Percentiles rank a stretch among this genome's conserved stretches.
Conservation (phyloP, 2,888 invertebrate genomes). For the Drosophila prolongata region DNA sequence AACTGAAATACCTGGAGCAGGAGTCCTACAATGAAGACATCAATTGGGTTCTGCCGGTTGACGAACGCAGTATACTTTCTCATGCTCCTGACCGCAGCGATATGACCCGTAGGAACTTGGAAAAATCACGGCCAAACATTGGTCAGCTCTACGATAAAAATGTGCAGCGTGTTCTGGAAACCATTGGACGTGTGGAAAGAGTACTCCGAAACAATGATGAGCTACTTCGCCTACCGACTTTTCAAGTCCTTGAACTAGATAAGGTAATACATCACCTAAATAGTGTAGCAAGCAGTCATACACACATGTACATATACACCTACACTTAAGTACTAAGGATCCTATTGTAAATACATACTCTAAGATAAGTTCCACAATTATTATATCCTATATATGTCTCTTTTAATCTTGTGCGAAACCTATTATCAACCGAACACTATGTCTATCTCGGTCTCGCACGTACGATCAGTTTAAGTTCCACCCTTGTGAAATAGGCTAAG, state of each 20-base stretch:
- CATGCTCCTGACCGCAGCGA: slow-evolving; percentile 66
- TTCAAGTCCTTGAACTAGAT: slow-evolving; percentile 38
- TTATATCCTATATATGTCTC: no score
- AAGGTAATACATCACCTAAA: slow-evolving; percentile 12
- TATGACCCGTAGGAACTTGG: slow-evolving; percentile 57
- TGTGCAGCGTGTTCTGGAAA: slow-evolving; percentile 52
- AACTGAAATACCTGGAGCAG: slow-evolving; percentile 54
- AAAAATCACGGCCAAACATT: slow-evolving; percentile 51
- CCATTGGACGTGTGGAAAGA: slow-evolving; percentile 37
- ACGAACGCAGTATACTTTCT: slow-evolving; percentile 74
- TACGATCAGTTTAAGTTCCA: no score
- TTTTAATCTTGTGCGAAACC: no score
- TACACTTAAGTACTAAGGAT: no score
- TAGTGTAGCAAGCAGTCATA: no score
- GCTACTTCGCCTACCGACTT: slow-evolving; percentile 17
- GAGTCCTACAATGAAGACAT: slow-evolving; percentile 27
- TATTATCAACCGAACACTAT: no score
- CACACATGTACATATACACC: no score
- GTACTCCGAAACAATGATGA: slow-evolving; percentile 42
- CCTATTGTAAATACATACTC: no score
- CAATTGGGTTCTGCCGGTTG: slow-evolving; percentile 70
- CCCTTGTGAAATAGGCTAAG: no score
- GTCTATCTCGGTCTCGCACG: no score
- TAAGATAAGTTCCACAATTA: no score
- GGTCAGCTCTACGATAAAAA: slow-evolving; percentile 60